phyloP scores from a whole-genome alignment of 2,888 invertebrate species.

The Eilema caniola region DNA sequence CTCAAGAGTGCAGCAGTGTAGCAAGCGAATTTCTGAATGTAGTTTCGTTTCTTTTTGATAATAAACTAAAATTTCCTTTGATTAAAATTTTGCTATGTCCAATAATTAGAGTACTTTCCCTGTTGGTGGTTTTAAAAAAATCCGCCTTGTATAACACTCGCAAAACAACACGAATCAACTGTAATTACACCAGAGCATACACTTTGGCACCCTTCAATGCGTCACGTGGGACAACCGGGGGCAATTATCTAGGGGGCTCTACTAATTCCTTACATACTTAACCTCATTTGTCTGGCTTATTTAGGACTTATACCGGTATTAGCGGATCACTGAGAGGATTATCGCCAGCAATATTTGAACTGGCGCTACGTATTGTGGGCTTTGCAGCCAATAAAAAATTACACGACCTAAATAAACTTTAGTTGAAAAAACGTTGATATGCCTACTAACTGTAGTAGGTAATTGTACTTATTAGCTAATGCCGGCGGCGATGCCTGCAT shows the following conservation, averaged over 20 bases:
- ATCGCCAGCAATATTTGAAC: constrained; percentile 40
- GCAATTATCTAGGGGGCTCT: constrained; percentile 68
- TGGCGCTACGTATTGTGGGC: constrained; percentile 16
- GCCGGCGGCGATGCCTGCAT: no score
- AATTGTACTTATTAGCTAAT: no score
- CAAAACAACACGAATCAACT: neutral
- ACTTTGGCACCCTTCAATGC: constrained; percentile 48
- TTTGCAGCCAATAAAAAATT: constrained; percentile 9
- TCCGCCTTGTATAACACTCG: no score
- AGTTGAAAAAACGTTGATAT: neutral
- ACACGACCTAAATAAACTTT: constrained; percentile 7
- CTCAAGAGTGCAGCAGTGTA: no score
- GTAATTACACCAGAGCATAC: constrained; percentile 21
- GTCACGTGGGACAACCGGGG: constrained; percentile 43
- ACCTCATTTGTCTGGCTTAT: constrained; percentile 76
- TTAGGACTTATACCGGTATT: constrained; percentile 59
- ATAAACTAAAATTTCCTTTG: no score
- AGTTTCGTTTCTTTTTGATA: no score
- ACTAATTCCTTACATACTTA: constrained; percentile 72
- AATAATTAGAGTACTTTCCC: no score
- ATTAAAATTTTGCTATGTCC: no score
- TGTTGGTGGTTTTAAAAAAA: no score
- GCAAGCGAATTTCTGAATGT: no score
- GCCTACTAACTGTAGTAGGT: no score
- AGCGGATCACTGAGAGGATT: constrained; percentile 53